phyloP scores from a whole-genome alignment of 2,113 vertebrate genomes.

The Cinclus cinclus region DNA sequence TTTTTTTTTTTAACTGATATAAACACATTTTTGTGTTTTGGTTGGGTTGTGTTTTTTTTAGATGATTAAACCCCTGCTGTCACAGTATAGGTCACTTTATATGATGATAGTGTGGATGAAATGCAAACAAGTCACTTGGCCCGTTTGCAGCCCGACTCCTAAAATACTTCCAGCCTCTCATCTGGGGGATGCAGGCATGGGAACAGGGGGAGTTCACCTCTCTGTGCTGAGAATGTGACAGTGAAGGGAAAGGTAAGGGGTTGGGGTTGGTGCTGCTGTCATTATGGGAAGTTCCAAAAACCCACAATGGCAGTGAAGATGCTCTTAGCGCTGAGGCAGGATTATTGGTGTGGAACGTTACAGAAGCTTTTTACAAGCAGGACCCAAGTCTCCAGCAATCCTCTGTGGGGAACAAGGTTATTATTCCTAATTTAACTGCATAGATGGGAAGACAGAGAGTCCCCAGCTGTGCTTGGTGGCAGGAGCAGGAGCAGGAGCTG shows the following conservation, averaged over 20 bases:
- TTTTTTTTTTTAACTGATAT: neutral
- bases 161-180: neutral
- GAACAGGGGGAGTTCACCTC: neutral
- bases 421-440: neutral
- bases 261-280: neutral
- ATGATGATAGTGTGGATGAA: neutral
- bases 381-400: neutral
- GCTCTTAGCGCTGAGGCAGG: neutral
- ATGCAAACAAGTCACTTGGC: neutral
- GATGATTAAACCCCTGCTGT: neutral
- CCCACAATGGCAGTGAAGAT: fast-evolving
- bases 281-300: neutral
- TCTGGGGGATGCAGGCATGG: neutral
- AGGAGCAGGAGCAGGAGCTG: neutral
- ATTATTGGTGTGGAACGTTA: neutral
- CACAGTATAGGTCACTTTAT: neutral
- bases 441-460: neutral
- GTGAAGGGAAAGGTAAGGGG: neutral
- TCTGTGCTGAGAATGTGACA: neutral
- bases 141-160: neutral
- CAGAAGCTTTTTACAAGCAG: neutral
- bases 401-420: neutral
- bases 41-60: neutral
- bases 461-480: neutral
- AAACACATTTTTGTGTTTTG: neutral